These are phyloP conservation scores for Paramormyrops kingsleyae DNA, from an alignment of 2,113 vertebrate species.

Conservation along the genomic window DNA sequence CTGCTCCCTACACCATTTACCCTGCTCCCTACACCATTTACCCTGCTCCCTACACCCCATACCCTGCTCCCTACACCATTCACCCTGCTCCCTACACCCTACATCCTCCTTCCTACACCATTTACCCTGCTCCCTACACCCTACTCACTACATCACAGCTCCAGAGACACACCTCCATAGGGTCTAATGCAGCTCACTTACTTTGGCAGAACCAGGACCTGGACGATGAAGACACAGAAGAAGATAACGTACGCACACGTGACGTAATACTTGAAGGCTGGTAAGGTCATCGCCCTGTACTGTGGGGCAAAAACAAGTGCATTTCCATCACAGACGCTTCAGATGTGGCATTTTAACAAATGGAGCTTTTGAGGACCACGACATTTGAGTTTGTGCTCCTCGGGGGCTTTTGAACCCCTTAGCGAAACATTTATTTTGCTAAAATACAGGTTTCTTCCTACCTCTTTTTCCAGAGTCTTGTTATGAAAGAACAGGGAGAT, in stretches of 20 bases:
- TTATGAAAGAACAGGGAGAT: constrained; percentile 96
- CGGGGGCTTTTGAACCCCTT: background rate
- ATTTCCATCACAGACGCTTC: background rate
- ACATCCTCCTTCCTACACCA: background rate
- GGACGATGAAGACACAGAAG: constrained; percentile 92
- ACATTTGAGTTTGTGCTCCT: background rate
- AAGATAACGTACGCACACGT: constrained; percentile 94
- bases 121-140: background rate
- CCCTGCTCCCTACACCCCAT: background rate
- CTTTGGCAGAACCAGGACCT: constrained; percentile 90
- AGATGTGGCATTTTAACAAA: background rate
- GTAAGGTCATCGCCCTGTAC: constrained; percentile 89
- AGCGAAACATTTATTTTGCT: background rate
- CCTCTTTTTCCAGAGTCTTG: constrained; percentile 89
- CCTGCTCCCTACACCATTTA: background rate
- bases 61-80: no score
- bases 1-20: background rate
- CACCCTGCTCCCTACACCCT: no score
- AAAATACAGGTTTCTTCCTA: constrained; percentile 38
- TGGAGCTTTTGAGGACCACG: background rate
- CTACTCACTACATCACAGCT: background rate
- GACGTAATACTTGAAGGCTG: constrained; percentile 94
- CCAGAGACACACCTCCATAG: background rate
- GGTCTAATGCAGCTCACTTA: constrained; percentile 53
- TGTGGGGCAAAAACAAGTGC: constrained; percentile 40